phyloP scores from a whole-genome alignment of 2,113 vertebrate species.

The Myiopsitta monachus region DNA sequence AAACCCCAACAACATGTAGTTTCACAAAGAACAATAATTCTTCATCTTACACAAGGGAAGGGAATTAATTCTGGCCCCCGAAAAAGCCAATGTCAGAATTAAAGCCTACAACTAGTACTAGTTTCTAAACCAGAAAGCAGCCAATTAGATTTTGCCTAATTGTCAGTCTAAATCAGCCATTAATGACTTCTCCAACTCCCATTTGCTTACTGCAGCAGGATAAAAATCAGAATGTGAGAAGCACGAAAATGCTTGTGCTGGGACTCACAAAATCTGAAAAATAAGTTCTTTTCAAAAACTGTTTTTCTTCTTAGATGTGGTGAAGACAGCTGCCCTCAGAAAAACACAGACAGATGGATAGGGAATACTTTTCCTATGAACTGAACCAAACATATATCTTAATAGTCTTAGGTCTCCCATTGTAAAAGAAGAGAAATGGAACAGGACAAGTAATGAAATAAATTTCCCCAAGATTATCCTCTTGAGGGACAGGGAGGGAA shows the following conservation, averaged over 20 bases:
- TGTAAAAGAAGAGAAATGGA: not conserved
- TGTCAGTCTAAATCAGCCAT: slow-evolving; percentile 18
- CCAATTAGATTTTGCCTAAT: slow-evolving; percentile 23
- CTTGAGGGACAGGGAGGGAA: not conserved
- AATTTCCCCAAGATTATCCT: not conserved
- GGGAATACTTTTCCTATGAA: not conserved
- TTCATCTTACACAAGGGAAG: not conserved
- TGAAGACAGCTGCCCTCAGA: not conserved
- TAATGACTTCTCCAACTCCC: slow-evolving; percentile 17
- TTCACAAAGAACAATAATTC: not conserved
- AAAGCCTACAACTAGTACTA: not conserved
- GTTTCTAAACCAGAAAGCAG: not conserved
- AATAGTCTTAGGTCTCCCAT: not conserved
- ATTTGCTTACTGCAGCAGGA: slow-evolving; percentile 33
- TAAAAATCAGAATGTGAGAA: not conserved
- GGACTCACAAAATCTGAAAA: not conserved
- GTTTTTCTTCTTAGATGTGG: not conserved
- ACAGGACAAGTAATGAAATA: not conserved
- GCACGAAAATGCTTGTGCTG: not conserved
- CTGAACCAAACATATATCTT: not conserved
- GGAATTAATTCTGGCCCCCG: not conserved
- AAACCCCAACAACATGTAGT: not conserved
- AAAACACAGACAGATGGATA: not conserved
- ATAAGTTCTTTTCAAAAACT: not conserved
- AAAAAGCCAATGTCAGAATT: not conserved